A percentile compares a stretch with the other conserved stretches of the same genome.
These are phyloP conservation scores for Teleogryllus oceanicus DNA, from an alignment of 2,888 invertebrate genomes.

Conservation along the genomic window DNA sequence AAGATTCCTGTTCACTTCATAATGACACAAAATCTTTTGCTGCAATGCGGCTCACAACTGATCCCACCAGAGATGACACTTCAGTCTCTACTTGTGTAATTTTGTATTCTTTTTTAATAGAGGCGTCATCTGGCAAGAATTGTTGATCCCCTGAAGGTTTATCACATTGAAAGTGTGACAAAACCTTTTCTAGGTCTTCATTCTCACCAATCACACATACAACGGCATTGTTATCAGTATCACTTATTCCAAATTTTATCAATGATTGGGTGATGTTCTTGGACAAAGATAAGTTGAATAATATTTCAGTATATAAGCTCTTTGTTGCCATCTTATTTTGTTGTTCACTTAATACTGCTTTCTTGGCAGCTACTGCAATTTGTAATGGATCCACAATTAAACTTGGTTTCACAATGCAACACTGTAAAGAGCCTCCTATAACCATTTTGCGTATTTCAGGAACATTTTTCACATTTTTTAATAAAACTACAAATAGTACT, in stretches of 20 bases:
- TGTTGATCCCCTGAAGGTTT: slow-evolving; percentile 49
- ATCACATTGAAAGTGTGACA: slow-evolving; percentile 56
- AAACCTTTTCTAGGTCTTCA: slow-evolving; percentile 44
- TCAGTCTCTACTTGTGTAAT: slow-evolving; percentile 53
- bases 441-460: slow-evolving; percentile 55
- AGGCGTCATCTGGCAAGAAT: slow-evolving; percentile 50
- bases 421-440: slow-evolving; percentile 56
- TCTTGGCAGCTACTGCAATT: slow-evolving; percentile 64
- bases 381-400: slow-evolving; percentile 60
- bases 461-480: slow-evolving; percentile 58
- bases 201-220: slow-evolving; percentile 48
- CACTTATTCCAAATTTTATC: slow-evolving; percentile 59
- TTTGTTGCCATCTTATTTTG: slow-evolving; percentile 56
- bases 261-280: slow-evolving; percentile 68
- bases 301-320: slow-evolving; percentile 61
- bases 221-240: slow-evolving; percentile 50
- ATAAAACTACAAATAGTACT: slow-evolving; percentile 31
- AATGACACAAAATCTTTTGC: slow-evolving; percentile 58
- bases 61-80: slow-evolving; percentile 53
- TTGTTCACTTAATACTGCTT: slow-evolving; percentile 56
- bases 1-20: too few species aligned
- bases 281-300: slow-evolving; percentile 65
- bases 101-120: slow-evolving; percentile 60
- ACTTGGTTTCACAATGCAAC: slow-evolving; percentile 60
- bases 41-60: slow-evolving; percentile 64